Percentiles rank a stretch among this genome's conserved stretches.
These are phyloP conservation scores for Aphelenchoides besseyi DNA, from an alignment of 1,140 invertebrate genomes.

Conservation along the genomic window DNA sequence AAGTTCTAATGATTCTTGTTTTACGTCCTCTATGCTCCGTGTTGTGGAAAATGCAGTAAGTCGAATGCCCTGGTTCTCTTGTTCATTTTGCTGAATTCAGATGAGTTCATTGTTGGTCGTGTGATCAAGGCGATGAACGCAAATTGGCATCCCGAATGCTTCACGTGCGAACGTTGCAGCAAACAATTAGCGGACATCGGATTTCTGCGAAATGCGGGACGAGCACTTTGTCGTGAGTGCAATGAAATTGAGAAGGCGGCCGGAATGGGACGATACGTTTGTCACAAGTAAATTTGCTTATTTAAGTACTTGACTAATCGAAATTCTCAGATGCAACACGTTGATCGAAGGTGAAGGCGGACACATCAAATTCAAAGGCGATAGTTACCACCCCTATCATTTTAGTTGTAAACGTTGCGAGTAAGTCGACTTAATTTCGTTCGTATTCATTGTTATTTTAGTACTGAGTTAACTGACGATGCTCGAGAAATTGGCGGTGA, in stretches of 20 bases:
- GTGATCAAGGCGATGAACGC: slow-evolving; percentile 99
- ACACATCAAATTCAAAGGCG: slow-evolving; percentile 87
- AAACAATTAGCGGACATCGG: slow-evolving; percentile 89
- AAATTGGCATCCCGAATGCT: slow-evolving; percentile 96
- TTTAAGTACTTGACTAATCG: too few species aligned
- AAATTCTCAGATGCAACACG: too few species aligned
- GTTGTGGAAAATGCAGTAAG: slow-evolving; percentile 91
- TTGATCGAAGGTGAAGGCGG: slow-evolving; percentile 95
- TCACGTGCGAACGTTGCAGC: slow-evolving; percentile 87
- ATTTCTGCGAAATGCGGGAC: slow-evolving; percentile 68
- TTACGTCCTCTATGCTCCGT: slow-evolving; percentile 71
- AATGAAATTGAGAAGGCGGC: slow-evolving; percentile 91
- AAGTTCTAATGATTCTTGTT: too few species aligned
- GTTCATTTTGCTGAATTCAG: too few species aligned
- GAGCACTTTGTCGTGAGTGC: slow-evolving; percentile 92
- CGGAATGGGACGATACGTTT: slow-evolving; percentile 91
- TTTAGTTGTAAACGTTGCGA: slow-evolving; percentile 78
- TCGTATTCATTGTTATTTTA: slow-evolving; percentile 50
- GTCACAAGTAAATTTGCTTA: too few species aligned
- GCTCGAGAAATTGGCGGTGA: slow-evolving; percentile 91
- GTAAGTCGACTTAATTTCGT: slow-evolving; percentile 36
- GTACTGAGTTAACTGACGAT: slow-evolving; percentile 72
- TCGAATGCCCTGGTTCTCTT: slow-evolving; percentile 27
- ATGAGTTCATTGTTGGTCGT: slow-evolving; percentile 68
- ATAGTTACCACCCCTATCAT: slow-evolving; percentile 98